Evolutionary conservation across 2,888 invertebrate species (phyloP).

Genomic region (Athripsodes cinereus): DNA sequence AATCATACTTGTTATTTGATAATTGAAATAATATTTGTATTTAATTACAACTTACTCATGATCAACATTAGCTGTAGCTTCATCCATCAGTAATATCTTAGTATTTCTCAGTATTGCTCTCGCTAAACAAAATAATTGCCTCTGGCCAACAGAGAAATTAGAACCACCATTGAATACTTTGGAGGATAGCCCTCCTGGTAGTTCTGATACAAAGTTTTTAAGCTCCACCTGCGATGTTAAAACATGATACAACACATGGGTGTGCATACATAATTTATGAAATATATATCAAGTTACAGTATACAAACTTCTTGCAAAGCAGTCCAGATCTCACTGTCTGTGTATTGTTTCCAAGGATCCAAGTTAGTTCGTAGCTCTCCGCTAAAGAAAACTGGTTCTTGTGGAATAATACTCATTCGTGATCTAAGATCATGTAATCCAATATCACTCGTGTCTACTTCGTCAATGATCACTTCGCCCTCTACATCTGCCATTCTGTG

Average conservation of each 20-base stretch:
- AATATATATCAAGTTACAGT: background rate
- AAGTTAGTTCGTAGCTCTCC: slow-evolving; percentile 72
- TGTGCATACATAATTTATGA: too few relatives aligned
- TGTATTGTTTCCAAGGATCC: slow-evolving; percentile 63
- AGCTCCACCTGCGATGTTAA: slow-evolving; percentile 52
- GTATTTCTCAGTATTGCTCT: slow-evolving; percentile 65
- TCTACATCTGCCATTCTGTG: slow-evolving; percentile 45
- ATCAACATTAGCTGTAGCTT: slow-evolving; percentile 89
- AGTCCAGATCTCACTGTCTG: slow-evolving; percentile 61
- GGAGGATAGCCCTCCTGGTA: slow-evolving; percentile 52
- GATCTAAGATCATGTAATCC: slow-evolving; percentile 52
- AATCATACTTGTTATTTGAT: too few relatives aligned
- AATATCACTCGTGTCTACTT: slow-evolving; percentile 36
- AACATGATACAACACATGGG: too few relatives aligned
- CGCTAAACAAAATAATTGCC: slow-evolving; percentile 66
- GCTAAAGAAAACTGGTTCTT: slow-evolving; percentile 67
- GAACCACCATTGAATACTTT: slow-evolving; percentile 60
- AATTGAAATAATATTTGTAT: too few relatives aligned
- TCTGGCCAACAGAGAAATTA: slow-evolving; percentile 64
- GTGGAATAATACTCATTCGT: slow-evolving; percentile 58
- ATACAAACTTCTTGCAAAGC: slow-evolving; percentile 59
- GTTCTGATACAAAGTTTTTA: slow-evolving; percentile 49
- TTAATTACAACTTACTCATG: slow-evolving; percentile 49
- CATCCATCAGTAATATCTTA: slow-evolving; percentile 66
- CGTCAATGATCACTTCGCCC: slow-evolving; percentile 46